Evolutionary conservation across 2,888 invertebrate genomes (phyloP), one percentile per base, ranked within the genome.

Genomic region (Crossocerus cetratus): DNA sequence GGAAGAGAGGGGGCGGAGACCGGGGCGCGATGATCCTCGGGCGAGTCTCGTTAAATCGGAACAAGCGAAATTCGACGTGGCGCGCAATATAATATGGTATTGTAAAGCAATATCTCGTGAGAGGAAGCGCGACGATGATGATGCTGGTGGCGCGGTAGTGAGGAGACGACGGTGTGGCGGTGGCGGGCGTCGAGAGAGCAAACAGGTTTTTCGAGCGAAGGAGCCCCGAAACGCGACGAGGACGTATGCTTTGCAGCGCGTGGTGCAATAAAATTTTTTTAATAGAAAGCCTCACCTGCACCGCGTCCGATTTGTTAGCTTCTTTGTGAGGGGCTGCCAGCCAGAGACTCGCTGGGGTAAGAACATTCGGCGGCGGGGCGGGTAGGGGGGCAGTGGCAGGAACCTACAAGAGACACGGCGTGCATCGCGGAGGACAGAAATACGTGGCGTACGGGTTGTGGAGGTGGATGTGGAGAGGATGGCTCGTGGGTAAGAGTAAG

Each of bases 41-140:
- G 72, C 78, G 74, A 73, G 76, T 73, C 80, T 82, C 82, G 82
- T 82, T 82, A 82, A 82, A 80, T 82, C 72, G 78, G 72, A 80
- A 77, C 83, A 71, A 78, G 79, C 78, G 69, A 82, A 82, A 82
- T 82, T 82, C 82, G 82, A 82, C 83, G 84, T 84, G 83, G 79
- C 74, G 79, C 76, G 80, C 84, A 80, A 80, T 84, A 84, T 82
- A 83, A 84, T 85, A 82, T 83, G 78, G 83, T 85, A 83, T 84
- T 84, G 74, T 77, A 76, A 83, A 79, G 79, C 79, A 80, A 81
- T 80, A 80, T 80, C 82, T 83, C 74, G 63, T 73, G 75, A 81
- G 72, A 78, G 81, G 73, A 76, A 74, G 81, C 83, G 32, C 32
- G 49, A 49, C 49, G 49, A 49, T 49, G 49, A 16, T 49, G n/a